Evolutionary conservation across 2,113 vertebrate species (phyloP).

Genomic region (Phodopus roborovskii): DNA sequence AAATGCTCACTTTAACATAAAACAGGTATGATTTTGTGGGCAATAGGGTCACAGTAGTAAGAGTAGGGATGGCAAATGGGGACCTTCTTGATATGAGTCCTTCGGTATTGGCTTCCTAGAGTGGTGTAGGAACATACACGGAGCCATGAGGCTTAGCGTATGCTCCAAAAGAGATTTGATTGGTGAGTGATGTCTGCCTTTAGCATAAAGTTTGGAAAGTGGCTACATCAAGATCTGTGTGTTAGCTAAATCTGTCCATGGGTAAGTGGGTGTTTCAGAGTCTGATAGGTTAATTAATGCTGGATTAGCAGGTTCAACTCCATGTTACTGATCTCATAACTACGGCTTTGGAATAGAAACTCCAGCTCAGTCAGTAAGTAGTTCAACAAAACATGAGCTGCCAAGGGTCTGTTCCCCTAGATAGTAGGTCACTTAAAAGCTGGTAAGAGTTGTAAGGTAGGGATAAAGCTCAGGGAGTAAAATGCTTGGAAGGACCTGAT

Average conservation of each 20-base stretch:
- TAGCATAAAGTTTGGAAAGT: background rate
- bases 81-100: background rate
- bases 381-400: background rate
- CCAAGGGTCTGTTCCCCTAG: background rate
- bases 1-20: background rate
- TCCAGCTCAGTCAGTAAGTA: background rate
- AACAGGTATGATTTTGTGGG: background rate
- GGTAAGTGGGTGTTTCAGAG: background rate
- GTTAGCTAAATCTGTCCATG: background rate
- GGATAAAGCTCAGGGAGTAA: background rate
- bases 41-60: background rate
- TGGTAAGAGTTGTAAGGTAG: background rate
- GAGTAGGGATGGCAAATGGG: background rate
- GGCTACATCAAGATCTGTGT: background rate
- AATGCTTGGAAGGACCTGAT: background rate
- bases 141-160: background rate
- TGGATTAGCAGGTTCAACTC: background rate
- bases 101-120: background rate
- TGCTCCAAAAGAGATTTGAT: background rate
- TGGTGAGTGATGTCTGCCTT: background rate
- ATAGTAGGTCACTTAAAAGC: background rate
- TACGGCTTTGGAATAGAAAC: background rate
- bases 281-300: background rate
- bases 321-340: background rate
- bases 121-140: background rate